phyloP scores from a whole-genome alignment of 2,888 invertebrate genomes.

The Synanthedon tipuliformis region DNA sequence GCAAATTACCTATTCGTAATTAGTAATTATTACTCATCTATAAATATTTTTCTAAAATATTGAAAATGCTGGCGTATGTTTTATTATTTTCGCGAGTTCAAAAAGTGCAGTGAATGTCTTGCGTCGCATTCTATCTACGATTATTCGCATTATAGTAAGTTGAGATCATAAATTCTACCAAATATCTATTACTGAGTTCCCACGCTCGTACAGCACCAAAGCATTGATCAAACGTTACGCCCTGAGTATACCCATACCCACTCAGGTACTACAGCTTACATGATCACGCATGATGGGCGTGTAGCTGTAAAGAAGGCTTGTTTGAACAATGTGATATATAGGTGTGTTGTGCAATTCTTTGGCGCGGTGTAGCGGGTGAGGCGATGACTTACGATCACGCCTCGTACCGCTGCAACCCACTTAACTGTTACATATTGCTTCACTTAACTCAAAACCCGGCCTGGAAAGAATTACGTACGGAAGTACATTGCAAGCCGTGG shows the following conservation, averaged over 20 bases:
- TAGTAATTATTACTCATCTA: too few relatives aligned
- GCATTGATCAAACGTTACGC: not conserved
- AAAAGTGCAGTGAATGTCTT: too few relatives aligned
- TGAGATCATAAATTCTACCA: too few relatives aligned
- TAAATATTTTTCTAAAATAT: too few relatives aligned
- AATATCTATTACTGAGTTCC: too few relatives aligned
- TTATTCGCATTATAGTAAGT: too few relatives aligned
- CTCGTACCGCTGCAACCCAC: slow-evolving; percentile 36
- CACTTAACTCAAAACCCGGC: slow-evolving; percentile 49
- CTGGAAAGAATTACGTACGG: slow-evolving; percentile 37
- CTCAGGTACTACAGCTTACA: not conserved
- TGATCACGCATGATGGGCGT: not conserved
- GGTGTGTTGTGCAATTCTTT: slow-evolving; percentile 26
- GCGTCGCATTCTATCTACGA: too few relatives aligned
- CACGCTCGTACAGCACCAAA: too few relatives aligned
- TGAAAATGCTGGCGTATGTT: too few relatives aligned
- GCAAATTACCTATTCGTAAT: too few relatives aligned
- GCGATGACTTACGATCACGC: slow-evolving; percentile 47
- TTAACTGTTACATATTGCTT: slow-evolving; percentile 53
- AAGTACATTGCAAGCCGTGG: slow-evolving; percentile 25
- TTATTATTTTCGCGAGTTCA: too few relatives aligned
- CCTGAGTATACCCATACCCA: not conserved
- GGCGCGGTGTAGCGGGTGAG: slow-evolving; percentile 25
- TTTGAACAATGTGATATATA: slow-evolving; percentile 39
- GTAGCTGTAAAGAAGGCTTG: slow-evolving; percentile 10